Conservation (phyloP, 2,888 invertebrate genomes). For the Habroteleia sp. region DNA sequence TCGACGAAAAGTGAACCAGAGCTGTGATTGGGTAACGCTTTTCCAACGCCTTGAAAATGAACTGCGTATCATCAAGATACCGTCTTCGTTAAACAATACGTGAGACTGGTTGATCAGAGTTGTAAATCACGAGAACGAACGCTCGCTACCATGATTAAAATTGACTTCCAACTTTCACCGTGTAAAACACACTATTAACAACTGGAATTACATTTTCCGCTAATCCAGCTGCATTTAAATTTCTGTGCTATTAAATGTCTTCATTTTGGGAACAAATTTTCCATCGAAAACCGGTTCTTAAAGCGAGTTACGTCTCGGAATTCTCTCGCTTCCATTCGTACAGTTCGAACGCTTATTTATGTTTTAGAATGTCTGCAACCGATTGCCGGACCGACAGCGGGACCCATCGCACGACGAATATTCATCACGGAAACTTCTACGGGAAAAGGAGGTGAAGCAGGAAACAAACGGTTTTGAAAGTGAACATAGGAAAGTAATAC, state of each 20-base stretch:
- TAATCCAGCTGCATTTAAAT: conserved; percentile 30
- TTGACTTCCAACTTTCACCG: conserved; percentile 58
- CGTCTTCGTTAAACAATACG: conserved; percentile 50
- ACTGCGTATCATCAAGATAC: conserved; percentile 38
- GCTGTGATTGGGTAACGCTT: conserved; percentile 25
- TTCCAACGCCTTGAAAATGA: conserved; percentile 29
- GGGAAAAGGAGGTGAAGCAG: conserved; percentile 37
- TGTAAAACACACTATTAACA: conserved; percentile 42
- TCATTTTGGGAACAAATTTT: not conserved
- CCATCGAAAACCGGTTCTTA: too few relatives aligned
- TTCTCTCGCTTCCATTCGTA: too few relatives aligned
- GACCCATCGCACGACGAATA: not conserved
- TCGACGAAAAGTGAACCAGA: not conserved
- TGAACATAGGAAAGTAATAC: conserved; percentile 61
- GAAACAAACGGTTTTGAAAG: conserved; percentile 59
- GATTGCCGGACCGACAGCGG: too few relatives aligned
- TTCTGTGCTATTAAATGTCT: not conserved
- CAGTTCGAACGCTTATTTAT: too few relatives aligned
- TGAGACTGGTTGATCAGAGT: conserved; percentile 43
- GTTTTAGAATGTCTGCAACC: too few relatives aligned
- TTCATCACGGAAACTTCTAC: conserved; percentile 1
- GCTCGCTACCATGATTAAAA: conserved; percentile 32
- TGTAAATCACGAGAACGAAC: conserved; percentile 43
- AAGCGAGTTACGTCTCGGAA: too few relatives aligned
- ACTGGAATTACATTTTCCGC: conserved; percentile 47